Evolutionary conservation across 2,888 invertebrate species (phyloP).

Genomic region (Arge pagana): DNA sequence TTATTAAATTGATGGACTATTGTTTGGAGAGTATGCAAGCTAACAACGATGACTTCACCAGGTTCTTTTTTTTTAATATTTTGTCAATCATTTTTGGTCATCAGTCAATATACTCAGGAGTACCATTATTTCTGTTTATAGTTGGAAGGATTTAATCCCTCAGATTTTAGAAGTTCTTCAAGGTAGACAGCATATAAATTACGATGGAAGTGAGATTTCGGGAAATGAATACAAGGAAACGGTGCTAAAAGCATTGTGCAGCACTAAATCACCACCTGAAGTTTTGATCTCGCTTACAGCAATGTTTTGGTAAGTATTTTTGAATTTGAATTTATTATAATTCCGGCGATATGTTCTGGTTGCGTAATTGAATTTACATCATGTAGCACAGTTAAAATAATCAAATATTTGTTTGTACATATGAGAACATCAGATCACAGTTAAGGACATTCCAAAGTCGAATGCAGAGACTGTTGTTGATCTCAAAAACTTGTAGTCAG

Average conservation of each 20-base stretch:
- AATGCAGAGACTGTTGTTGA: no score
- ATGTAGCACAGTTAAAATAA: neutral
- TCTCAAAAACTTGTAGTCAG: no score
- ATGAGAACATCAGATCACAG: no score
- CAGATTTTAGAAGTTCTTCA: constrained; percentile 64
- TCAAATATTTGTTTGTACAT: neutral
- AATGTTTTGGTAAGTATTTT: constrained; percentile 67
- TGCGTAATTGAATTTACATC: constrained; percentile 7
- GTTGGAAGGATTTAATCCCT: constrained; percentile 73
- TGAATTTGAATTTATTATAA: constrained; percentile 13
- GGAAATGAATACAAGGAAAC: constrained; percentile 66
- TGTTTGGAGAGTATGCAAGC: constrained; percentile 63
- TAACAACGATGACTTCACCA: constrained; percentile 60
- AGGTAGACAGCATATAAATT: constrained; percentile 61
- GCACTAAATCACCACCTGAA: constrained; percentile 64
- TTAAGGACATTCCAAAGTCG: no score
- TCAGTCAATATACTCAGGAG: constrained; percentile 23
- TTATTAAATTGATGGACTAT: constrained; percentile 63
- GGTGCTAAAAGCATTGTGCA: constrained; percentile 66
- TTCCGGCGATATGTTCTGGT: constrained; percentile 27
- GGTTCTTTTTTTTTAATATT: constrained; percentile 42
- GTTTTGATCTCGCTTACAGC: constrained; percentile 68
- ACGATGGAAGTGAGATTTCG: constrained; percentile 65
- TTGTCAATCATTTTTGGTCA: constrained; percentile 18
- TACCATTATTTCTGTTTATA: constrained; percentile 41